A percentile compares a stretch with the other conserved stretches of the same genome.
phyloP scores from a whole-genome alignment of 2,888 invertebrate genomes.

The Orthosia gothica region DNA sequence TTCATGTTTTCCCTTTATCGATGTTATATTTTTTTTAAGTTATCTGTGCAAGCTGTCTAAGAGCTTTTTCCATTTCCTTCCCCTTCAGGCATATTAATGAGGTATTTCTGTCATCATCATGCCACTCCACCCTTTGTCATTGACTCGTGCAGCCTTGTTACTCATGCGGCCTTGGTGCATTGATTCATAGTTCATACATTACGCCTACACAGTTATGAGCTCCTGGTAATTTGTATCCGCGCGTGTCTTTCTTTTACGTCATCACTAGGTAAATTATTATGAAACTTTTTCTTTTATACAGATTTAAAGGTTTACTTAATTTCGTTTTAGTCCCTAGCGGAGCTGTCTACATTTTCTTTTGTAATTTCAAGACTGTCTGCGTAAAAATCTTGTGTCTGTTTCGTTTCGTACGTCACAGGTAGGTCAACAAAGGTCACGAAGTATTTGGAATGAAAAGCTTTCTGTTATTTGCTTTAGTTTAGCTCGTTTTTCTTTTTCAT shows the following conservation, averaged over 20 bases:
- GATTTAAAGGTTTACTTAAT: constrained; percentile 39
- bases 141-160: constrained; percentile 25
- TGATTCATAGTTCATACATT: constrained; percentile 55
- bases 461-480: constrained; percentile 30
- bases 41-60: neutral
- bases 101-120: neutral
- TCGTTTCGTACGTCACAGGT: constrained; percentile 61
- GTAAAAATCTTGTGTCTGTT: constrained; percentile 44
- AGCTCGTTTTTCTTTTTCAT: constrained; percentile 19
- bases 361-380: constrained; percentile 43
- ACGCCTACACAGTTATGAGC: constrained; percentile 41
- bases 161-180: constrained; percentile 56
- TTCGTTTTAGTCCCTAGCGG: constrained; percentile 33
- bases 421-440: constrained; percentile 67
- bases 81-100: neutral
- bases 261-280: constrained; percentile 9
- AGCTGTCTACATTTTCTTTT: constrained; percentile 46
- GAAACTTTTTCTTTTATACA: constrained; percentile 2
- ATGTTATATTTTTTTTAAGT: neutral
- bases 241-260: constrained; percentile 26
- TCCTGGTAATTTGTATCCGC: constrained; percentile 36
- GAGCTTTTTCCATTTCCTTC: neutral
- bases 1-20: neutral
- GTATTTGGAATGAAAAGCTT: constrained; percentile 52
- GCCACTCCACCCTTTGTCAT: neutral